A percentile compares a stretch with the other conserved stretches of the same genome.
These are phyloP conservation scores for Camponotus fellah DNA, from an alignment of 2,888 invertebrate genomes.

Conservation along the genomic window DNA sequence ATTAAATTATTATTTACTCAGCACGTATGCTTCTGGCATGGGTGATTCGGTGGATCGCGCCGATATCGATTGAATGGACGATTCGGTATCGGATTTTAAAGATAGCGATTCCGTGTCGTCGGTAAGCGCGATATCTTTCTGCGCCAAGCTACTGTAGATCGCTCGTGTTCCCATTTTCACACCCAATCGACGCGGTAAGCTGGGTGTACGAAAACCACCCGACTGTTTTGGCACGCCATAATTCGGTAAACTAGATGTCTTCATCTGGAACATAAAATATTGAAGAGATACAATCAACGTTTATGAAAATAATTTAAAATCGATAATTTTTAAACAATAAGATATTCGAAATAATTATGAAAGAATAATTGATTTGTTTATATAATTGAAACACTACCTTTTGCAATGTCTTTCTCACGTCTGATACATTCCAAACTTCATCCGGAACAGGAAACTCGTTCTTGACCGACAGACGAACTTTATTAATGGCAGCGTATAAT, in stretches of 20 bases:
- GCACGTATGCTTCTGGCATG: constrained; percentile 87
- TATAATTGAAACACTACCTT: constrained; percentile 69
- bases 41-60: constrained; percentile 84
- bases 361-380: not conserved
- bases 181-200: constrained; percentile 87
- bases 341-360: not conserved
- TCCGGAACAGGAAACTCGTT: constrained; percentile 80
- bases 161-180: constrained; percentile 93
- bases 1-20: constrained; percentile 86
- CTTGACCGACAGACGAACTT: constrained; percentile 78
- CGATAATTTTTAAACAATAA: not conserved
- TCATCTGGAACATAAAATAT: constrained; percentile 72
- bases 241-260: constrained; percentile 83
- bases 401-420: constrained; percentile 76
- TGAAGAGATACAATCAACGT: not conserved
- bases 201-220: constrained; percentile 81
- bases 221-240: constrained; percentile 80
- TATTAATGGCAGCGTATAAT: constrained; percentile 86
- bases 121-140: constrained; percentile 80
- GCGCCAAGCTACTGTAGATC: constrained; percentile 86
- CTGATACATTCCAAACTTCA: constrained; percentile 81
- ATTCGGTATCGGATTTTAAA: constrained; percentile 83
- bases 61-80: constrained; percentile 82
- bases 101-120: constrained; percentile 83
- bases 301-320: not conserved